phyloP scores from a whole-genome alignment of 2,888 invertebrate species.

The Leptopilina drosophilae region DNA sequence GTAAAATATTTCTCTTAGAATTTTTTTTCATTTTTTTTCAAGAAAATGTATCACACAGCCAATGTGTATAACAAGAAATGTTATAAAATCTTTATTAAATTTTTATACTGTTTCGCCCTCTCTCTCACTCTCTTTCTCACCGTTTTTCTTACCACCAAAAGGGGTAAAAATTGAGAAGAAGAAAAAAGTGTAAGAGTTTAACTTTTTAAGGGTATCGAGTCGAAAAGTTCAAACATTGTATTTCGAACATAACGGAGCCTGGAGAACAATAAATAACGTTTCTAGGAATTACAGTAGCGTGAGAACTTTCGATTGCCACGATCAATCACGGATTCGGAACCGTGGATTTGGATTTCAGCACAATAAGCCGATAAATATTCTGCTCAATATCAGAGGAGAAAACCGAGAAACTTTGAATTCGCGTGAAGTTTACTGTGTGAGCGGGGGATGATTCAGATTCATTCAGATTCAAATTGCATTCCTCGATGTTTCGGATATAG shows the following conservation, averaged over 20 bases:
- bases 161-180: background rate
- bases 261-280: constrained; percentile 35
- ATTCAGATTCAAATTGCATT: constrained; percentile 35
- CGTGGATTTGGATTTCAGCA: constrained; percentile 33
- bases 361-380: constrained; percentile 40
- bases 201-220: background rate
- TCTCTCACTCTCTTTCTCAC: too few relatives aligned
- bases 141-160: too few relatives aligned
- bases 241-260: constrained; percentile 19
- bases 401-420: constrained; percentile 31
- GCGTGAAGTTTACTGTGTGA: constrained; percentile 4
- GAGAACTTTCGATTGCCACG: constrained; percentile 35
- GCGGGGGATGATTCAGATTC: constrained; percentile 25
- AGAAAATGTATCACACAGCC: too few relatives aligned
- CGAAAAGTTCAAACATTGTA: constrained; percentile 10
- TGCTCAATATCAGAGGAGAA: constrained; percentile 4
- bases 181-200: background rate
- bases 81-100: too few relatives aligned
- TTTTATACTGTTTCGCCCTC: too few relatives aligned
- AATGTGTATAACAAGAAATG: too few relatives aligned
- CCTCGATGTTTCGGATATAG: background rate
- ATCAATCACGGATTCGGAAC: constrained; percentile 33
- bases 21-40: too few relatives aligned
- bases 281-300: constrained; percentile 19
- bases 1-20: too few relatives aligned